These are phyloP conservation scores for Craniophora ligustri DNA, from an alignment of 2,888 invertebrate species.

Conservation along the genomic window DNA sequence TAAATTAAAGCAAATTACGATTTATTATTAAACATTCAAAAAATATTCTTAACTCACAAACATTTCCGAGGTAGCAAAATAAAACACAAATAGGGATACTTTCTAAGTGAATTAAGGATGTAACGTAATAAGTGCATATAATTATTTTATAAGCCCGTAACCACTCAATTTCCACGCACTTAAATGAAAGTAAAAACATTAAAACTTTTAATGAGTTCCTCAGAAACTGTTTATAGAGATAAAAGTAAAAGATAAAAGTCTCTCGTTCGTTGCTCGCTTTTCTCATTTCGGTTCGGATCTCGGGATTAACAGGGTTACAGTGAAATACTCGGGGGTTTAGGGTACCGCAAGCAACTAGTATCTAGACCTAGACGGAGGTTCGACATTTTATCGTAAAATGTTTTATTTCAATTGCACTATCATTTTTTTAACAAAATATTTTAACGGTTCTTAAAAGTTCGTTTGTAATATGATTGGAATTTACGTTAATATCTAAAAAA, in stretches of 20 bases:
- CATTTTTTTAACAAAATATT: no score
- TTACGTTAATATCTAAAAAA: no score
- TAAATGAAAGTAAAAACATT: constrained; percentile 59
- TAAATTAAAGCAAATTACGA: no score
- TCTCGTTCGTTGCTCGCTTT: constrained; percentile 13
- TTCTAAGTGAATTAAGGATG: constrained; percentile 3
- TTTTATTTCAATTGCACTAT: no score
- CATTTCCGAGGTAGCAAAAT: background rate
- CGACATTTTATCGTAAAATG: no score
- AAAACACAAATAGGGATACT: background rate
- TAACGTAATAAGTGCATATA: constrained; percentile 30
- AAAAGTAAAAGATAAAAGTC: constrained; percentile 37
- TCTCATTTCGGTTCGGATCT: constrained; percentile 39
- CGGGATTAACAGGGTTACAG: constrained; percentile 15
- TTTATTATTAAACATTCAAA: background rate
- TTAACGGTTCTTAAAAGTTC: no score
- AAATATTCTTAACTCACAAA: background rate
- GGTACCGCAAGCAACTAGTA: constrained; percentile 28
- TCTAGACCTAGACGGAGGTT: no score
- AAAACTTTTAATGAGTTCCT: constrained; percentile 74
- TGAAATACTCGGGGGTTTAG: constrained; percentile 10
- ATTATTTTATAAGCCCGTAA: constrained; percentile 46
- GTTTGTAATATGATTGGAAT: no score
- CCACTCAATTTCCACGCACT: constrained; percentile 52
- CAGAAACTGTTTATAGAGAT: constrained; percentile 66